Evolutionary conservation across 2,113 vertebrate genomes (phyloP).

Genomic region (Nyctereutes procyonoides): DNA sequence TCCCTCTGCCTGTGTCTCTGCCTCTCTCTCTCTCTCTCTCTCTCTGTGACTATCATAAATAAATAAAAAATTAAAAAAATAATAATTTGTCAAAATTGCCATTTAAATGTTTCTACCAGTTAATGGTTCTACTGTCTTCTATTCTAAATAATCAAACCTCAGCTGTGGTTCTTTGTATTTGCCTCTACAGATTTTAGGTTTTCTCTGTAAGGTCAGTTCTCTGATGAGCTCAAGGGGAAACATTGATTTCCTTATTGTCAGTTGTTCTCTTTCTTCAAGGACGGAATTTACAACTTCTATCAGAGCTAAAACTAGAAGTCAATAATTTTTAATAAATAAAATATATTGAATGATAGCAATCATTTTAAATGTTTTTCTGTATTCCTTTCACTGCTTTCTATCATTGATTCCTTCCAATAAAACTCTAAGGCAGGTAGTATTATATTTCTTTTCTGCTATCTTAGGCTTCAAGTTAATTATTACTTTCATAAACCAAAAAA

Average conservation of each 20-base stretch:
- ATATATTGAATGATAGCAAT: background rate
- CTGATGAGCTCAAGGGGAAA: background rate
- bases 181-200: background rate
- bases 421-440: background rate
- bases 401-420: background rate
- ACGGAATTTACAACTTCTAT: background rate
- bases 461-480: background rate
- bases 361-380: background rate
- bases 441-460: background rate
- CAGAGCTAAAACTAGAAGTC: background rate
- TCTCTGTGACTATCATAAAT: too few relatives aligned
- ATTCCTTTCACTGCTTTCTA: background rate
- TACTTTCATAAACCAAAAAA: background rate
- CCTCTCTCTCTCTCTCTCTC: too few relatives aligned
- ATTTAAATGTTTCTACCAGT: background rate
- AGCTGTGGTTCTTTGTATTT: background rate
- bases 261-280: background rate
- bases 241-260: background rate
- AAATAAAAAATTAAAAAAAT: too few relatives aligned
- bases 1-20: too few relatives aligned
- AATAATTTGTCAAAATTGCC: background rate
- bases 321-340: constrained; percentile 8
- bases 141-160: background rate
- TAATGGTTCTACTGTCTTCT: background rate
- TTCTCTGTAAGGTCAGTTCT: background rate